Evolutionary conservation across 2,888 invertebrate species (phyloP).

Genomic region (Odontocerum albicorne): DNA sequence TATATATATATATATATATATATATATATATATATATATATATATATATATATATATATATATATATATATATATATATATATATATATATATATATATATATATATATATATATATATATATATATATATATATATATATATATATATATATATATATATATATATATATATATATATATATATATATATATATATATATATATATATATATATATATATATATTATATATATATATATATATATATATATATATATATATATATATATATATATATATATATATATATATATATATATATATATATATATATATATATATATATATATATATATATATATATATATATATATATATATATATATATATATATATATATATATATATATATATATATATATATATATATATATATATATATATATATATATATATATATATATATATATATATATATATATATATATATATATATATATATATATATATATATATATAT

Average conservation of each 20-base stretch:
- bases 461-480: background rate
- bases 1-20: too few species aligned
- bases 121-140: background rate
- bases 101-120: background rate
- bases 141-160: background rate
- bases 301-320: background rate
- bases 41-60: too few species aligned
- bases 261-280: background rate
- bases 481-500: background rate
- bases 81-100: too few species aligned
- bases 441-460: background rate
- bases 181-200: background rate
- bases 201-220: background rate
- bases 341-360: background rate
- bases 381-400: background rate
- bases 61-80: too few species aligned
- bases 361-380: background rate
- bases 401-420: background rate
- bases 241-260: background rate
- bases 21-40: too few species aligned
- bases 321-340: background rate
- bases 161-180: background rate
- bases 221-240: background rate
- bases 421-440: background rate
- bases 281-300: background rate